A percentile compares a stretch with the other conserved stretches of the same genome.
These are phyloP conservation scores for Macroglossus sobrinus DNA, from an alignment of 2,113 vertebrate species.

Conservation along the genomic window DNA sequence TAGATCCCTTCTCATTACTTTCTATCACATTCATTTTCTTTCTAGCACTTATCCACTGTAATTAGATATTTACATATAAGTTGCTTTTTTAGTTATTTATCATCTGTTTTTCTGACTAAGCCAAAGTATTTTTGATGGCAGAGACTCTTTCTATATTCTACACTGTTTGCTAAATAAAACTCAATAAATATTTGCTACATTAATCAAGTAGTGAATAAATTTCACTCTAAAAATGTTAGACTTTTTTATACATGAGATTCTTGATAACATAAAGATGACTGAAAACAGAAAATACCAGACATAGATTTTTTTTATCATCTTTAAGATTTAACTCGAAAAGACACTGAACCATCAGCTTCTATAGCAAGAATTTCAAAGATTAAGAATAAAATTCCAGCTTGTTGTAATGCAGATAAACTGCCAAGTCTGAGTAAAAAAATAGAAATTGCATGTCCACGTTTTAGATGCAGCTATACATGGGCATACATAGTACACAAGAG, in stretches of 20 bases:
- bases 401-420: background rate
- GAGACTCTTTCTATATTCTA: background rate
- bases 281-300: background rate
- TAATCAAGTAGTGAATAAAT: background rate
- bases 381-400: background rate
- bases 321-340: background rate
- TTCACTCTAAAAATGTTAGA: background rate
- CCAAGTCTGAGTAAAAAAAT: background rate
- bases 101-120: background rate
- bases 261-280: background rate
- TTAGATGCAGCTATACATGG: background rate
- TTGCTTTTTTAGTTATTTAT: background rate
- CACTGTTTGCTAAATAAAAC: background rate
- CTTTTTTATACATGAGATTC: background rate
- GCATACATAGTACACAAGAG: fast-evolving
- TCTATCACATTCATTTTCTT: background rate
- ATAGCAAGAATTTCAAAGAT: background rate
- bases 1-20: background rate
- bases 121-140: background rate
- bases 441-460: background rate
- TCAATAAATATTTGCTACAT: background rate
- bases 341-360: background rate
- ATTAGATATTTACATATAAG: background rate
- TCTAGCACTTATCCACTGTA: background rate
- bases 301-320: background rate